These are phyloP conservation scores for Accipiter virgatus DNA, from an alignment of 2,113 vertebrate genomes.

Conservation along the genomic window DNA sequence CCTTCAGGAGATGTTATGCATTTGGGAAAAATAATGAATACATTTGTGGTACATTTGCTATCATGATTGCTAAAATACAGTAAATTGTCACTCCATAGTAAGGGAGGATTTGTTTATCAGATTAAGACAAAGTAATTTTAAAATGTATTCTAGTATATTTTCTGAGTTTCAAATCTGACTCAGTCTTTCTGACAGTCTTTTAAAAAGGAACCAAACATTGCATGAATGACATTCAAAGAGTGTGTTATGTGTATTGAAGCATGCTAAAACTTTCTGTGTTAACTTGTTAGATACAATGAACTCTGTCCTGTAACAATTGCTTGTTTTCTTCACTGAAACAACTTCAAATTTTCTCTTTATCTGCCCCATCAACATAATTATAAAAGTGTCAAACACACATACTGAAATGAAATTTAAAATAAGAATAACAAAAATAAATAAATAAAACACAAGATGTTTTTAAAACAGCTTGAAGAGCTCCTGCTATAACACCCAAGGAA, in stretches of 20 bases:
- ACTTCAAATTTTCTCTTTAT: not conserved
- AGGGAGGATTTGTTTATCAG: not conserved
- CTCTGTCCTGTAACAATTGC: not conserved
- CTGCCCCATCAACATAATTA: not conserved
- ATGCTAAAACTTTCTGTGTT: not conserved
- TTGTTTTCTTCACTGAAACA: not conserved
- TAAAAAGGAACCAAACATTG: not conserved
- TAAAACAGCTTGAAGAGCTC: not conserved
- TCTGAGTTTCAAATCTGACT: not conserved
- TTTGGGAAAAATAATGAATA: not conserved
- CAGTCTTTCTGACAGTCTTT: not conserved
- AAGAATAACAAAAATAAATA: not conserved
- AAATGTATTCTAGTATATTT: not conserved
- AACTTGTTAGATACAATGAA: not conserved
- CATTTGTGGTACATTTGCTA: not conserved
- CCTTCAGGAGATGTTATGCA: not conserved
- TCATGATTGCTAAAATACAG: not conserved
- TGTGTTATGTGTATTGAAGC: not conserved
- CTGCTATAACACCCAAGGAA: not conserved
- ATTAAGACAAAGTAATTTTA: not conserved
- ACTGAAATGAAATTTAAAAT: not conserved
- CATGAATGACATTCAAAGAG: not conserved
- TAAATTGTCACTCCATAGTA: not conserved
- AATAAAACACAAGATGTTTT: not conserved
- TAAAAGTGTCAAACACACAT: not conserved